Conservation (phyloP, 2,797 vertebrate species). For the Microcaecilia unicolor region DNA sequence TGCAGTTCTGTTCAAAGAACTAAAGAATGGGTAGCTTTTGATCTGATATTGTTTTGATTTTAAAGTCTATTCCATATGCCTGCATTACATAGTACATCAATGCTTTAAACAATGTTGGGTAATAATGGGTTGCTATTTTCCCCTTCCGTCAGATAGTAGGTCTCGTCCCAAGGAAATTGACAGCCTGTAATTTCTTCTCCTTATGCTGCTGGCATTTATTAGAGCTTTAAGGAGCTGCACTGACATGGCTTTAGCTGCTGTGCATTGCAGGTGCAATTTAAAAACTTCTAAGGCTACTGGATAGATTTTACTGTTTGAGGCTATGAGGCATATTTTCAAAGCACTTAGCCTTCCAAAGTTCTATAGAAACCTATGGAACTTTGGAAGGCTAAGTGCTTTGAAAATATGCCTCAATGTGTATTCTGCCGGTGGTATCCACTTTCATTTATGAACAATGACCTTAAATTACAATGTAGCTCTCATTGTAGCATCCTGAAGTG, state of each 20-base stretch:
- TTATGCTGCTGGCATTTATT: neutral
- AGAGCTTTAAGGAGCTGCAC: neutral
- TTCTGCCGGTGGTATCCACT: neutral
- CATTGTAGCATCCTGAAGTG: neutral
- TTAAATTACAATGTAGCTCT: conserved; percentile 4
- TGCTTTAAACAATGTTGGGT: neutral
- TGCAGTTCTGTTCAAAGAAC: neutral
- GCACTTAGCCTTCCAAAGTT: no score
- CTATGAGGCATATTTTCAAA: no score
- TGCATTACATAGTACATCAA: no score
- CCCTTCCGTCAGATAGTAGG: neutral
- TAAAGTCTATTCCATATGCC: no score
- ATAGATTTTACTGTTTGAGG: neutral
- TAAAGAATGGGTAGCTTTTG: no score
- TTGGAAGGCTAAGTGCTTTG: no score
- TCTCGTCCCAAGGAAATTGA: neutral
- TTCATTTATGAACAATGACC: conserved; percentile 4
- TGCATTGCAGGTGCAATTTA: neutral
- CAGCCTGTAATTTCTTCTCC: conserved; percentile 3
- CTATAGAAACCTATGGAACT: no score
- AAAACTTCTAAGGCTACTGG: neutral
- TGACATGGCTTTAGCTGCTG: neutral
- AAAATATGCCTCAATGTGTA: no score
- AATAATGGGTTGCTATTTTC: neutral
- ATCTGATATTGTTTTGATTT: no score